Evolutionary conservation across 2,113 vertebrate species (phyloP), one percentile per base, ranked within the genome.

Genomic region (Struthidea cinerea): DNA sequence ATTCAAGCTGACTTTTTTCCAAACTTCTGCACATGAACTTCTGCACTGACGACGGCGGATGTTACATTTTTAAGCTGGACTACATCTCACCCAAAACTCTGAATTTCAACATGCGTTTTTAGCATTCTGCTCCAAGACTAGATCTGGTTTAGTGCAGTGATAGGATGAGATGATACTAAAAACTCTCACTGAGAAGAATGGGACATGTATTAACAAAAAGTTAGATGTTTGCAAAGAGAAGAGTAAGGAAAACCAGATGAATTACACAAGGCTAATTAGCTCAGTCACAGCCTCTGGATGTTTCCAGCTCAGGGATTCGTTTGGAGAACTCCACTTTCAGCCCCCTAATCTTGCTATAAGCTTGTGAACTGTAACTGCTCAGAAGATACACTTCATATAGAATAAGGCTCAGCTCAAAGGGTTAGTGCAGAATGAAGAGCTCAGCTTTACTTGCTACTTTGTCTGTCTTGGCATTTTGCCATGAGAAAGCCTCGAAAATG

Each of bases 391-490:
- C 16, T 30, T 67, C 27, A 19, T 13, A 33, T 6, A 44, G 35
- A 79, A 3, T 26, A 74, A 79, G 17, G 22, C 17, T 79, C 32
- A 68, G 13, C 27, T 23, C 27, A 60, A 77, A 77, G 50, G 35
- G 30, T 39, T 42, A 26, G 13, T 10, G 10, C 26, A 80, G 71
- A 89, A 76, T 17, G 26, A 76, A 35, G 12, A 81, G 41, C 26
- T 65, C 8, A 32, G 1, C 9, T 87, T 53, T 16, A 46, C 52
- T 46, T 63, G 5, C 12, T 52, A 32, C 15, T 70, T 70, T n/a
- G 2, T 33, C 16, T 35, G 6, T 37, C 24, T 27, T 1, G 4
- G 10, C 11, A 65, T 46, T 63, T 73, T 44, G 16, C 1, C 0
- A 77, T 17, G 23, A 87, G 13, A 80, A 89, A 86, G 18, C 5